Percentiles rank a stretch among this genome's conserved stretches.
These are phyloP conservation scores for Triops longicaudatus DNA, from an alignment of 1,140 invertebrate species.

Conservation along the genomic window DNA sequence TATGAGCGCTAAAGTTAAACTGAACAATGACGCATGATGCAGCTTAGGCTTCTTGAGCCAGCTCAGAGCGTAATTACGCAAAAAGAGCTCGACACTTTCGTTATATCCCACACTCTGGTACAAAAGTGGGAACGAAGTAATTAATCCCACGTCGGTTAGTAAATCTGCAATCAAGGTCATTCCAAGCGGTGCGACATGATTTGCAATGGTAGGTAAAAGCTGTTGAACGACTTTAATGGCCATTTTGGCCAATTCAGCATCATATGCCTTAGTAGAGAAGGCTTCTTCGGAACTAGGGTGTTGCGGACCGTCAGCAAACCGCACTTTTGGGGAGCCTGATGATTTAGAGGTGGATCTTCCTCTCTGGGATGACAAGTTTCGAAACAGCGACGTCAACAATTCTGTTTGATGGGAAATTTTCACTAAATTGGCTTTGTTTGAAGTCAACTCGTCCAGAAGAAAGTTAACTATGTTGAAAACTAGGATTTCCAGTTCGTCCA, in stretches of 20 bases:
- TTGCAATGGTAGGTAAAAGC: neutral
- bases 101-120: neutral
- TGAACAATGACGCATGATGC: neutral
- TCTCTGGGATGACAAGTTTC: neutral
- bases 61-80: neutral
- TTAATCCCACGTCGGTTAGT: neutral
- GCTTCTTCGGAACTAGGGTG: neutral
- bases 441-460: neutral
- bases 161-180: neutral
- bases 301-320: neutral
- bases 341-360: neutral
- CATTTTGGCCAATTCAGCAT: neutral
- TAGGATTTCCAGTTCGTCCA: neutral
- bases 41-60: neutral
- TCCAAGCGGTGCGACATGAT: neutral
- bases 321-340: neutral
- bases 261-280: neutral
- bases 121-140: neutral
- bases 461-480: neutral
- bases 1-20: neutral
- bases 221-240: neutral
- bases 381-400: neutral
- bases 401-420: conserved; percentile 7
- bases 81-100: neutral
- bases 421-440: neutral